Percentiles rank a stretch among this genome's conserved stretches.
phyloP scores from a whole-genome alignment of 2,888 invertebrate genomes.

The Pristionchus arcanus region DNA sequence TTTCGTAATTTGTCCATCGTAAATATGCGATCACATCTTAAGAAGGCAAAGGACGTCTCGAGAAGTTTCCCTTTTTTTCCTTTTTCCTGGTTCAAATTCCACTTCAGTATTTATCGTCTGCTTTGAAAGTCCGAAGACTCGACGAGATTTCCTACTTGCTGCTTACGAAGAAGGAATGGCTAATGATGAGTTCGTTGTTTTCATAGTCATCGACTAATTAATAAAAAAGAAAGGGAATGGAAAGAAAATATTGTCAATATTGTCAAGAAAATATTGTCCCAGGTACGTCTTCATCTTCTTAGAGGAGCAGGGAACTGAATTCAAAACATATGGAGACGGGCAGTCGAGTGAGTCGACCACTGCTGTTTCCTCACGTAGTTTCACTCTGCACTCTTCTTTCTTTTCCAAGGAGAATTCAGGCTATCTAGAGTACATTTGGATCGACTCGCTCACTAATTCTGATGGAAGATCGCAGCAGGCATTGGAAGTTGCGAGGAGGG shows the following conservation, averaged over 20 bases:
- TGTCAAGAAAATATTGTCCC: neutral
- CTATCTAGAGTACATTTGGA: slow-evolving; percentile 50
- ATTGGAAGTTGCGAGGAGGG: neutral
- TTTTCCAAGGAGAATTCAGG: slow-evolving; percentile 11
- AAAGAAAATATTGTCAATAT: too few species aligned
- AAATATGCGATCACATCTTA: slow-evolving; percentile 15
- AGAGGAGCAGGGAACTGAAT: slow-evolving; percentile 24
- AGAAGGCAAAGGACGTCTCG: slow-evolving; percentile 28
- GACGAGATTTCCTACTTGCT: slow-evolving; percentile 41
- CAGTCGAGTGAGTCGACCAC: neutral
- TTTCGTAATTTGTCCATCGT: neutral
- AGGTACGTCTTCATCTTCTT: slow-evolving; percentile 42
- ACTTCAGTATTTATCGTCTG: slow-evolving; percentile 39
- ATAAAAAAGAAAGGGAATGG: too few species aligned
- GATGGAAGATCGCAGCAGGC: slow-evolving; percentile 11
- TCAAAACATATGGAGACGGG: neutral
- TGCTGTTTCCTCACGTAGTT: neutral
- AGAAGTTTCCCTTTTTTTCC: neutral
- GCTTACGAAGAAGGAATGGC: slow-evolving; percentile 46
- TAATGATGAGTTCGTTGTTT: slow-evolving; percentile 17
- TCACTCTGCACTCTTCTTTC: slow-evolving; percentile 15
- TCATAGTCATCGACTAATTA: neutral
- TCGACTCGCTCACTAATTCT: neutral
- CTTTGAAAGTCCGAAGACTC: neutral
- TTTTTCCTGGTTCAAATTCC: neutral